Base-by-base conservation (phyloP, 2,888 invertebrate genomes). In the Leucophenga montana region DNA sequence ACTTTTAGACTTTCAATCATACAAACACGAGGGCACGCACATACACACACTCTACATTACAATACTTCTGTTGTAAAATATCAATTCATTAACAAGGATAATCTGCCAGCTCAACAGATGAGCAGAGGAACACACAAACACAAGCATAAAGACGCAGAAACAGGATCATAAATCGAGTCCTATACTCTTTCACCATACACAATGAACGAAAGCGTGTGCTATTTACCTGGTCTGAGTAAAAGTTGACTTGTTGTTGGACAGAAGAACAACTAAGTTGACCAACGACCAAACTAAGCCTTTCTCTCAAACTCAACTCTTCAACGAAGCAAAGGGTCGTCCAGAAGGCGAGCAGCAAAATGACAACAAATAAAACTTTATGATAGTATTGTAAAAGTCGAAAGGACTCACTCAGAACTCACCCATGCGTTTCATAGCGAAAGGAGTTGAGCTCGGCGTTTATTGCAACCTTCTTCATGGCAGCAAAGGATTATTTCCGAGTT, bases 401-500 rank as follows among this genome's bases (percentile, higher is more conserved):
- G 70, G 66, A 61, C 67, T 39, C 27, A 27, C 27, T 27, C 27
- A 27, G 39, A 1, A 9, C 22, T 20, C 54, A 13, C 22, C 20
- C 16, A 20, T 54, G 67, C 44, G 53, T 61, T 18, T 67, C n/a
- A 68, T 67, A 18, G 65, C 20, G 18, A 69, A 71, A 69, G 46
- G 48, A 48, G 64, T 33, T 18, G 22, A 16, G 14, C 11, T 16
- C 27, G 71, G 70, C 73, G 57, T 80, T 77, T 78, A 72, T 77
- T 77, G 71, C 77, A 73, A 18, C 14, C 62, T 76, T 72, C 80
- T 85, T 84, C 79, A 84, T 80, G 80, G 73, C 79, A 77, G 78
- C 76, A 85, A 85, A 85, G 85, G 86, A 84, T 85, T 85, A 85
- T 82, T 78, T 77, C 76, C 79, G 85, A 83, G 75, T 69, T 62